Evolutionary conservation across 2,113 vertebrate genomes (phyloP).

Genomic region (Stictonetta naevosa): DNA sequence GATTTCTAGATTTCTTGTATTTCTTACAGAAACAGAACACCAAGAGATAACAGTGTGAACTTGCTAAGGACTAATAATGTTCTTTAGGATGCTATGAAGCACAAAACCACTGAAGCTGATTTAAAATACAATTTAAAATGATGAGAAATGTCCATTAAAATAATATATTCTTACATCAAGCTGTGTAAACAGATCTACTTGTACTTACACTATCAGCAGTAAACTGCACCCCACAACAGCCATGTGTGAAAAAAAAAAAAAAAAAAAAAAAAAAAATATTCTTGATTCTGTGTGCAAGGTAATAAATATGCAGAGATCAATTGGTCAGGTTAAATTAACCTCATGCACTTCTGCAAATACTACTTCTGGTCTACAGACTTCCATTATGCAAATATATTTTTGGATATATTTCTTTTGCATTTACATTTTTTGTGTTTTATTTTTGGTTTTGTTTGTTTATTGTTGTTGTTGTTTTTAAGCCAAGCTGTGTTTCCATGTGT

Average conservation of each 20-base stretch:
- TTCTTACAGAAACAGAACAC: slow-evolving; percentile 35
- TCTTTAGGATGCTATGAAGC: background rate
- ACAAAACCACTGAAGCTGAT: background rate
- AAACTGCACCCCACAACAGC: background rate
- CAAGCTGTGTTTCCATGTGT: background rate
- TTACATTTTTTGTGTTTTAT: background rate
- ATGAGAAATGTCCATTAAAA: background rate
- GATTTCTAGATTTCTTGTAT: slow-evolving; percentile 44
- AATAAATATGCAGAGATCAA: background rate
- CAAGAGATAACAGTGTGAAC: slow-evolving; percentile 24
- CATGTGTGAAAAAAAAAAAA: background rate
- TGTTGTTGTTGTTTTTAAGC: background rate
- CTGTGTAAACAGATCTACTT: background rate
- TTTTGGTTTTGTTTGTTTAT: background rate
- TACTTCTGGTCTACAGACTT: background rate
- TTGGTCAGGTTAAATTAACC: background rate
- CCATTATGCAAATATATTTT: background rate
- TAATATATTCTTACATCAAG: background rate
- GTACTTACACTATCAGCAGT: background rate
- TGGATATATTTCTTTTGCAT: background rate
- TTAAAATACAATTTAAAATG: slow-evolving; percentile 33
- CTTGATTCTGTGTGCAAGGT: background rate
- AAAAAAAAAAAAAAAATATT: background rate
- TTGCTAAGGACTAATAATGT: slow-evolving; percentile 20
- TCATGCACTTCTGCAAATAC: background rate